These are phyloP conservation scores for Epistrophe grossulariae DNA, from an alignment of 2,888 invertebrate genomes.

Conservation along the genomic window DNA sequence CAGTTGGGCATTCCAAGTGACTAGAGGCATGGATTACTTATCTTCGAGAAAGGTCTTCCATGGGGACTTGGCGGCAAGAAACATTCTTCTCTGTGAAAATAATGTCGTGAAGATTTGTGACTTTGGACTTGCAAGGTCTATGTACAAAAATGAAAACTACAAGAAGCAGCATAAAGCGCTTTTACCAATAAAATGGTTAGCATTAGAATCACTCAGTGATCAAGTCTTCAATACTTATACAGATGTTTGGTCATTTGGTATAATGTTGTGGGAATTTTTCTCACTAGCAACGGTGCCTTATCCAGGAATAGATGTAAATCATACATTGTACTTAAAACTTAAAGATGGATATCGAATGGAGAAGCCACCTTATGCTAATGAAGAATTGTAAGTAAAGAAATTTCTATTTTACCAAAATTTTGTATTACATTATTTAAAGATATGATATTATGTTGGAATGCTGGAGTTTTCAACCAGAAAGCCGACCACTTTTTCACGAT, in stretches of 20 bases:
- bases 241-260: conserved; percentile 97
- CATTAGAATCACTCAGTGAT: conserved; percentile 96
- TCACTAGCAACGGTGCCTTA: conserved; percentile 94
- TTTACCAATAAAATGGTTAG: conserved; percentile 97
- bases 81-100: conserved; percentile 94
- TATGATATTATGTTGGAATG: conserved; percentile 93
- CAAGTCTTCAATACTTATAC: conserved; percentile 96
- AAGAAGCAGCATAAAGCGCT: conserved; percentile 93
- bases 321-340: conserved; percentile 89
- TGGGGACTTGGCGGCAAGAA: conserved; percentile 95
- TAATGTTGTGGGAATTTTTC: conserved; percentile 95
- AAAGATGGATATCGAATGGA: conserved; percentile 95
- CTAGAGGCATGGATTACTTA: conserved; percentile 97
- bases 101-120: conserved; percentile 98
- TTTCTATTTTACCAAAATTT: background rate
- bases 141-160: conserved; percentile 95
- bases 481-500: conserved; percentile 91
- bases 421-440: conserved; percentile 76
- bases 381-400: conserved; percentile 85
- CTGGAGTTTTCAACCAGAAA: conserved; percentile 92
- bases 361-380: conserved; percentile 92
- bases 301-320: conserved; percentile 90
- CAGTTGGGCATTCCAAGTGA: conserved; percentile 96
- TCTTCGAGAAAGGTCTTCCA: conserved; percentile 94
- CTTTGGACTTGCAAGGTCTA: conserved; percentile 96